Conservation (phyloP, 2,888 invertebrate species). For the Cistogaster globosa region DNA sequence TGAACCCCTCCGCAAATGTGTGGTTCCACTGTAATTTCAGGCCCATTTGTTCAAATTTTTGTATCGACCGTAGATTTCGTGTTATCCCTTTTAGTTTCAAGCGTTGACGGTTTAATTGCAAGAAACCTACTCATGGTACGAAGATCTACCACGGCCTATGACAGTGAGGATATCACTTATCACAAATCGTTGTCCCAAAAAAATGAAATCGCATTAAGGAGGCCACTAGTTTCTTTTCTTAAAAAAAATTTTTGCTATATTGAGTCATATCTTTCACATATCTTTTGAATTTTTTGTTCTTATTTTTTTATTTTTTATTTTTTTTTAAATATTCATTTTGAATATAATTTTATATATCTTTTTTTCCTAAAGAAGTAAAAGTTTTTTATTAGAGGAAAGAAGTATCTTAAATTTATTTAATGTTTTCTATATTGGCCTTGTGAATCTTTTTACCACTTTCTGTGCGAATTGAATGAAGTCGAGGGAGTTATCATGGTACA, state of each 20-base stretch:
- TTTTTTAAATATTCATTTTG: too few species aligned
- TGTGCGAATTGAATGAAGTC: too few species aligned
- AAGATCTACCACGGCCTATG: constrained; percentile 3
- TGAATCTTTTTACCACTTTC: too few species aligned
- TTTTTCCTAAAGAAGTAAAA: too few species aligned
- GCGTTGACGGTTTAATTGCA: constrained; percentile 6
- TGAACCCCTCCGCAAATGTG: constrained; percentile 12
- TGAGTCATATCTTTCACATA: too few species aligned
- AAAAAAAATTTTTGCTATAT: too few species aligned
- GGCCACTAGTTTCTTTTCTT: background rate
- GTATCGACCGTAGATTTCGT: constrained; percentile 2
- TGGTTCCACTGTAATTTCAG: background rate
- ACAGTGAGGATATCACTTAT: constrained; percentile 18
- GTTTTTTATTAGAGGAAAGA: too few species aligned
- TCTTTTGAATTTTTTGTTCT: too few species aligned
- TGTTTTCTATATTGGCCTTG: too few species aligned
- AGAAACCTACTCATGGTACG: constrained; percentile 9
- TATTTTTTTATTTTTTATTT: too few species aligned
- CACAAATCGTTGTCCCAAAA: background rate
- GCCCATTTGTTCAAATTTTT: constrained; percentile 4
- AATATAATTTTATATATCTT: too few species aligned
- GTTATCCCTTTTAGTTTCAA: constrained; percentile 6
- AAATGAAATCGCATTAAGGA: constrained; percentile 9
- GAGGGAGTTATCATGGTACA: constrained; percentile 13
- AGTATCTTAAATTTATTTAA: too few species aligned